Percentiles rank a stretch among this genome's conserved stretches.
Conservation (phyloP, 2,888 invertebrate species). For the Orchesella flavescens region DNA sequence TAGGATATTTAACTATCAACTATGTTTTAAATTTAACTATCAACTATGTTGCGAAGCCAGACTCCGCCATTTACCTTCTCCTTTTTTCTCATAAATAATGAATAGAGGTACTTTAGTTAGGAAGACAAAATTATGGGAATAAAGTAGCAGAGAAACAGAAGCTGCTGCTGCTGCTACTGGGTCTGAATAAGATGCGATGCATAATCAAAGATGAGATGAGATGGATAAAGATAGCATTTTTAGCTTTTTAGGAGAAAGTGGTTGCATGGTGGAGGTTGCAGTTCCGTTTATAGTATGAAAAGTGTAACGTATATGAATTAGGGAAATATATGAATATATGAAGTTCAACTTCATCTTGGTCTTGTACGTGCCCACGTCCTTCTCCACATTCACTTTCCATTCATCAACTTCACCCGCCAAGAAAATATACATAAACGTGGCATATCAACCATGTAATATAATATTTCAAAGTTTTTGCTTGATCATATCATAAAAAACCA, state of each 20-base stretch:
- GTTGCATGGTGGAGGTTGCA: neutral
- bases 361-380: slow-evolving; percentile 17
- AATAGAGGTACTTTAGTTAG: slow-evolving; percentile 16
- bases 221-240: neutral
- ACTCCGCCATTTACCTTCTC: neutral
- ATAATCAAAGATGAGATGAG: slow-evolving; percentile 7
- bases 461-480: neutral
- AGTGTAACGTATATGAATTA: neutral
- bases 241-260: too few species aligned
- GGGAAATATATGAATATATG: neutral
- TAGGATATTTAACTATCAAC: too few species aligned
- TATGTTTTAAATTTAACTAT: too few species aligned
- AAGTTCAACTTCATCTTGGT: neutral
- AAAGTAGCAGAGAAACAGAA: neutral
- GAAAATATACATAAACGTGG: slow-evolving; percentile 10
- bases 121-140: slow-evolving; percentile 9
- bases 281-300: neutral
- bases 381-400: slow-evolving; percentile 30
- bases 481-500: neutral
- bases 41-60: too few species aligned
- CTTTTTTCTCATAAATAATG: slow-evolving; percentile 37
- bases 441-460: neutral
- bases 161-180: neutral
- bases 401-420: slow-evolving; percentile 19
- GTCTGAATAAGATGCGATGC: slow-evolving; percentile 2